These are phyloP conservation scores for Leptodactylus fallax DNA, from an alignment of 2,797 vertebrate genomes.

Conservation along the genomic window DNA sequence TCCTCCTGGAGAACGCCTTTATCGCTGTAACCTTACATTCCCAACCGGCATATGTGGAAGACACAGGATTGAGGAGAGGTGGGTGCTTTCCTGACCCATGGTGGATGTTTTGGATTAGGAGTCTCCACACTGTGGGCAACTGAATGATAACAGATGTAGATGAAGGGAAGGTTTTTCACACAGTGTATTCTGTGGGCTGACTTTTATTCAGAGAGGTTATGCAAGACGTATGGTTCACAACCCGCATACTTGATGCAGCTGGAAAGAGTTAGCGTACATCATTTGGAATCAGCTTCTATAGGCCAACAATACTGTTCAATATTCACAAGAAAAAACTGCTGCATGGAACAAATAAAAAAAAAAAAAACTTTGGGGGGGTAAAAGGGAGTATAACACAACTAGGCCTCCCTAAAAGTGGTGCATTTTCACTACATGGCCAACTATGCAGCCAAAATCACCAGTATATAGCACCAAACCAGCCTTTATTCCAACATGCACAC, in stretches of 20 bases:
- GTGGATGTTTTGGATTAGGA: constrained; percentile 22
- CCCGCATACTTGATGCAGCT: background rate
- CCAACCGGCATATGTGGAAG: background rate
- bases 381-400: no score
- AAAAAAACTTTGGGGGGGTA: background rate
- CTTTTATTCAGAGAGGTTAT: background rate
- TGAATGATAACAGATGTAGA: constrained; percentile 34
- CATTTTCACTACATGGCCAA: no score
- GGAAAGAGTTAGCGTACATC: background rate
- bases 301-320: background rate
- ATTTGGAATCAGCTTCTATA: background rate
- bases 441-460: no score
- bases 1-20: background rate
- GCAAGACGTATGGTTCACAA: background rate
- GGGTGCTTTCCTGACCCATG: constrained; percentile 5
- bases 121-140: background rate
- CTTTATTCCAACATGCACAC: no score
- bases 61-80: background rate
- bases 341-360: no score
- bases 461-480: no score
- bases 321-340: background rate
- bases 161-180: constrained; percentile 3
- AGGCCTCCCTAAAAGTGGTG: no score
- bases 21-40: background rate
- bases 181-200: background rate